Evolutionary conservation across 2,113 vertebrate genomes (phyloP).

Genomic region (Plecturocebus donacophilus): DNA sequence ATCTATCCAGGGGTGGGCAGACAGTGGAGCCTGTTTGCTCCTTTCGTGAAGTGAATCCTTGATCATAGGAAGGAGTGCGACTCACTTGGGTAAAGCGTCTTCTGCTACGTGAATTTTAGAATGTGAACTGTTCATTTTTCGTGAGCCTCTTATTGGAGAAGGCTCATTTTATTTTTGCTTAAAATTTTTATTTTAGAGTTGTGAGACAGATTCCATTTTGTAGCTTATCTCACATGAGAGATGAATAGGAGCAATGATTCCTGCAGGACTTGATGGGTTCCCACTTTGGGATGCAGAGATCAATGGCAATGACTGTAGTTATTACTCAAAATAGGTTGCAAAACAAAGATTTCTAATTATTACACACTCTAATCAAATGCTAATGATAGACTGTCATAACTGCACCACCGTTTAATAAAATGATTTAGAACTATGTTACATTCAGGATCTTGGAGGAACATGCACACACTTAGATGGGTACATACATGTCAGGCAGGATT

Average conservation of each 20-base stretch:
- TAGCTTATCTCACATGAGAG: not conserved
- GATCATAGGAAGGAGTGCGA: fast-evolving
- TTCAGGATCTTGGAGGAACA: not conserved
- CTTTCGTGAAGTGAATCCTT: not conserved
- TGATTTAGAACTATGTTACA: too few relatives aligned
- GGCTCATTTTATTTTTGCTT: not conserved
- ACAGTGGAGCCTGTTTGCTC: fast-evolving
- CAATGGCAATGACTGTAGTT: not conserved
- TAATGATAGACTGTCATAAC: not conserved
- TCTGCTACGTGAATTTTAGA: not conserved
- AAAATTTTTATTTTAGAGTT: not conserved
- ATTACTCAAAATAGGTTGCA: not conserved
- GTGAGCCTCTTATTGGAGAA: not conserved
- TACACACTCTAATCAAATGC: fast-evolving
- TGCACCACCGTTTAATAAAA: not conserved
- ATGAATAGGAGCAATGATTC: not conserved
- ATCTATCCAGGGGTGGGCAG: fast-evolving
- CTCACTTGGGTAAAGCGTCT: not conserved
- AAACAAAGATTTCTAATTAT: not conserved
- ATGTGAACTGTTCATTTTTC: not conserved
- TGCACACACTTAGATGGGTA: too few relatives aligned
- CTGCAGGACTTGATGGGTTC: not conserved
- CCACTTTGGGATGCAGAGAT: not conserved
- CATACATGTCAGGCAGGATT: not conserved
- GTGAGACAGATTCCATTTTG: not conserved